phyloP scores from a whole-genome alignment of 2,888 invertebrate genomes.

The Dioctria rufipes region DNA sequence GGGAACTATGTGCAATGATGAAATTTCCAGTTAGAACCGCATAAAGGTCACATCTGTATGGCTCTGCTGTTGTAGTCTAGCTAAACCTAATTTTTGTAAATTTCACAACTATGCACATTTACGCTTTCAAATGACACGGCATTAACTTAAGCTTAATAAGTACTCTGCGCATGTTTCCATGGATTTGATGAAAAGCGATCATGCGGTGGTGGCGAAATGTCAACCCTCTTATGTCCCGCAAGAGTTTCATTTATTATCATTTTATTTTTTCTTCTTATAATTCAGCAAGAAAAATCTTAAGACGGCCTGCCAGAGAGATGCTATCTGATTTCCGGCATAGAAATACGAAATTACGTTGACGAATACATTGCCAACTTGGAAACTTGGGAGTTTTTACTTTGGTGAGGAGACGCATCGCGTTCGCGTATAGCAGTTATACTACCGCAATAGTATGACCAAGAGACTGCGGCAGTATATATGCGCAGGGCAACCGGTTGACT shows the following conservation, averaged over 20 bases:
- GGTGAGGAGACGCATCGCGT: neutral
- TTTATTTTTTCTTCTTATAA: slow-evolving; percentile 30
- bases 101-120: neutral
- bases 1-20: slow-evolving; percentile 20
- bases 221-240: neutral
- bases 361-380: neutral
- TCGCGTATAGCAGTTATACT: neutral
- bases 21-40: slow-evolving; percentile 44
- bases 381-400: too few relatives aligned
- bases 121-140: neutral
- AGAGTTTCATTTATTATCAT: slow-evolving; percentile 53
- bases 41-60: slow-evolving; percentile 27
- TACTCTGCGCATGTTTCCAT: neutral
- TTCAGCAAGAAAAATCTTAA: slow-evolving; percentile 50
- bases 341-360: slow-evolving; percentile 55
- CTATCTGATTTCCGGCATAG: slow-evolving; percentile 58
- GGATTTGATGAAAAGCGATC: neutral
- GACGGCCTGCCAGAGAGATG: slow-evolving; percentile 32
- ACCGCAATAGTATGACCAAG: slow-evolving; percentile 6
- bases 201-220: neutral
- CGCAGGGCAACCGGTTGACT: slow-evolving; percentile 9
- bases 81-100: slow-evolving; percentile 9
- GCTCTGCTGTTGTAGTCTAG: neutral
- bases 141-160: neutral
- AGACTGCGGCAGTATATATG: neutral